Conservation (phyloP, 2,888 invertebrate genomes). For the Lamellibrachia satsuma region DNA sequence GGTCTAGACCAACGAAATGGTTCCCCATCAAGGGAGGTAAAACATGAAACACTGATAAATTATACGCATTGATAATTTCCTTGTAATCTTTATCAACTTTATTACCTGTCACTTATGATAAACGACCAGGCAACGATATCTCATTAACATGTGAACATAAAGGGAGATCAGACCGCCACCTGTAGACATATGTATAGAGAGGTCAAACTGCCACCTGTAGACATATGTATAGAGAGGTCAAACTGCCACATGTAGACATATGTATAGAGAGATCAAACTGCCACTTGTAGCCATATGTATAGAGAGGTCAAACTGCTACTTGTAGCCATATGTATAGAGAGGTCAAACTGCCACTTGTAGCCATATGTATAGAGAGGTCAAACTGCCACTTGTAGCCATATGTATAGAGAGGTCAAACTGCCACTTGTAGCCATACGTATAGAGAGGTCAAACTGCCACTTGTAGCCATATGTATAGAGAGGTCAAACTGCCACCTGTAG, state of each 20-base stretch:
- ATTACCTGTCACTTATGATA: constrained; percentile 7
- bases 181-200: background rate
- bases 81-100: background rate
- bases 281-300: background rate
- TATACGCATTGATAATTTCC: background rate
- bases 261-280: background rate
- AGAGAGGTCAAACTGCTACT: too few species aligned
- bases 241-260: background rate
- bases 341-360: too few species aligned
- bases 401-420: too few species aligned
- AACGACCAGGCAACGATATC: background rate
- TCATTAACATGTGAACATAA: background rate
- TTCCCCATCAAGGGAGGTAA: background rate
- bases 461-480: too few species aligned
- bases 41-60: background rate
- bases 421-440: too few species aligned
- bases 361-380: too few species aligned
- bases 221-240: background rate
- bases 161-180: background rate
- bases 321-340: too few species aligned
- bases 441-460: too few species aligned
- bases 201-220: too few species aligned
- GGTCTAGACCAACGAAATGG: background rate
- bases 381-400: too few species aligned
- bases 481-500: too few species aligned